phyloP scores from a whole-genome alignment of 1,140 invertebrate species.

The Geopemphigus sp. region DNA sequence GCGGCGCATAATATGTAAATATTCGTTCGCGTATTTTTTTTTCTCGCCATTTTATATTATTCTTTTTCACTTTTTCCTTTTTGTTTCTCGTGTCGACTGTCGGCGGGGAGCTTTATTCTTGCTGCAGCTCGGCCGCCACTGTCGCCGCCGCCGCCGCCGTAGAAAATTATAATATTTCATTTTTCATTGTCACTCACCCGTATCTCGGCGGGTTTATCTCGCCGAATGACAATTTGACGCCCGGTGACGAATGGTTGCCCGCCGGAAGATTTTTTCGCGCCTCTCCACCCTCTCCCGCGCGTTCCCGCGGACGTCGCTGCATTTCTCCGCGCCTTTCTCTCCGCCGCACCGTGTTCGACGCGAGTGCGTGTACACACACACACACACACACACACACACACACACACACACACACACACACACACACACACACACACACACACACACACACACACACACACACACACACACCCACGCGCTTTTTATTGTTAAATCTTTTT shows the following conservation, averaged over 20 bases:
- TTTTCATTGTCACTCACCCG: constrained; percentile 49
- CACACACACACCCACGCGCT: too few relatives aligned
- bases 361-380: too few relatives aligned
- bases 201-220: constrained; percentile 48
- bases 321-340: too few relatives aligned
- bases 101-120: constrained; percentile 38
- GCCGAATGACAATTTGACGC: constrained; percentile 49
- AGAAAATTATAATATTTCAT: constrained; percentile 50
- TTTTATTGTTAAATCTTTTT: constrained; percentile 35
- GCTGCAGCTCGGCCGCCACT: not conserved
- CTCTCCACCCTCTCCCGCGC: not conserved
- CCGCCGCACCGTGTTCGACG: too few relatives aligned
- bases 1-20: constrained; percentile 41
- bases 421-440: too few relatives aligned
- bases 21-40: constrained; percentile 34
- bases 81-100: constrained; percentile 34
- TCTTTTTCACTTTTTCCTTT: constrained; percentile 49
- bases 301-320: not conserved
- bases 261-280: constrained; percentile 45
- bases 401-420: too few relatives aligned
- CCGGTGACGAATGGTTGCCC: constrained; percentile 46
- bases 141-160: not conserved
- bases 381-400: too few relatives aligned
- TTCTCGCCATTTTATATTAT: constrained; percentile 28
- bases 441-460: too few relatives aligned